phyloP scores from a whole-genome alignment of 2,888 invertebrate genomes.

The Trachelus troglodyta region DNA sequence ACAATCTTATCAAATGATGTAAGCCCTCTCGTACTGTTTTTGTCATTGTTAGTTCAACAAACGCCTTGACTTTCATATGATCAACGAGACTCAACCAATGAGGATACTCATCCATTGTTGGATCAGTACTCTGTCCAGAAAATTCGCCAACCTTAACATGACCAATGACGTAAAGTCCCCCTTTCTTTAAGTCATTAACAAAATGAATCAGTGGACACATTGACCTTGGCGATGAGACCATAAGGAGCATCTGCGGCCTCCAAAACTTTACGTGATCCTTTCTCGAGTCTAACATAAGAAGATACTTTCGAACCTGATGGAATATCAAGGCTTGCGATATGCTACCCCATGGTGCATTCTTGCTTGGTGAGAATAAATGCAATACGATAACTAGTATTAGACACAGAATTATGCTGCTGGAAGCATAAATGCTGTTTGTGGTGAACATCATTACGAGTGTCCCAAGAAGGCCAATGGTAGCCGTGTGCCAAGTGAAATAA shows the following conservation, averaged over 20 bases:
- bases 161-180: constrained; percentile 88
- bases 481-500: constrained; percentile 95
- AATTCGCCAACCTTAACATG: constrained; percentile 80
- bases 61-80: constrained; percentile 94
- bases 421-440: constrained; percentile 91
- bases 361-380: constrained; percentile 89
- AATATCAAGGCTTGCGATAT: constrained; percentile 99
- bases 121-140: constrained; percentile 72
- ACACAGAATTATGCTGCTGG: constrained; percentile 87
- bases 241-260: constrained; percentile 95
- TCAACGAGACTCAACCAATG: constrained; percentile 96
- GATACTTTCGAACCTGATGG: constrained; percentile 95
- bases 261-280: constrained; percentile 99
- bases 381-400: constrained; percentile 87
- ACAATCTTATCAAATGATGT: constrained; percentile 89
- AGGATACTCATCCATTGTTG: constrained; percentile 81
- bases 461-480: constrained; percentile 85
- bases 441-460: constrained; percentile 94
- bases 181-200: constrained; percentile 97
- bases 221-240: constrained; percentile 92
- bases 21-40: constrained; percentile 88
- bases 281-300: constrained; percentile 92
- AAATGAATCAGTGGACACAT: constrained; percentile 94
- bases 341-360: constrained; percentile 92
- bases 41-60: constrained; percentile 93